Percentiles rank a stretch among this genome's conserved stretches.
phyloP scores from a whole-genome alignment of 2,797 vertebrate species.

The Gastrophryne carolinensis region DNA sequence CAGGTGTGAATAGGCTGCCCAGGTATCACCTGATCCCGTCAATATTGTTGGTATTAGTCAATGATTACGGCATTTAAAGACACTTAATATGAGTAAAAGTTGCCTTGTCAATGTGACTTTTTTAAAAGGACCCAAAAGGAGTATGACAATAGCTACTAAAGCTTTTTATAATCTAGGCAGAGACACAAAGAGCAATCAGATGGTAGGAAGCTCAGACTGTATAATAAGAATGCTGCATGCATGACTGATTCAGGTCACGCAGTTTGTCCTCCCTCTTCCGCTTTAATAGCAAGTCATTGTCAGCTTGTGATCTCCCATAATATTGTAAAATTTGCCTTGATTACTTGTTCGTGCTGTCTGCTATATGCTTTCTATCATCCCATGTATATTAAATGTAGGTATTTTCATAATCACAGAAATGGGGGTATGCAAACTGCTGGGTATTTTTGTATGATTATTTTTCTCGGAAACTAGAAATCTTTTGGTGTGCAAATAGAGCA shows the following conservation, averaged over 20 bases:
- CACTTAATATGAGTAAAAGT: too few species aligned
- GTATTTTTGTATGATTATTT: constrained; percentile 87
- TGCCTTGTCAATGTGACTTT: too few species aligned
- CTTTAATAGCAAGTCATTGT: constrained; percentile 72
- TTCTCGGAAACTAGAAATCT: constrained; percentile 69
- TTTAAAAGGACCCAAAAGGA: too few species aligned
- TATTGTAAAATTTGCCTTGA: constrained; percentile 88
- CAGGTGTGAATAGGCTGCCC: too few species aligned
- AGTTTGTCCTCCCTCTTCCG: constrained; percentile 75
- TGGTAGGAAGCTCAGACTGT: constrained; percentile 62
- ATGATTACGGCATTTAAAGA: too few species aligned
- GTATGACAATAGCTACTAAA: too few species aligned
- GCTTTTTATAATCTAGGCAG: too few species aligned
- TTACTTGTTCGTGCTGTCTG: constrained; percentile 83
- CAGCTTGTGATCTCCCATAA: constrained; percentile 81
- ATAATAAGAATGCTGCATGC: constrained; percentile 57
- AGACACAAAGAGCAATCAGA: constrained; percentile 70
- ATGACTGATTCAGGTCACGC: constrained; percentile 69
- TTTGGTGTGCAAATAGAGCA: constrained; percentile 71
- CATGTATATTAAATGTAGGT: constrained; percentile 87
- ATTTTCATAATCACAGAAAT: constrained; percentile 81
- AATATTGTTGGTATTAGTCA: too few species aligned
- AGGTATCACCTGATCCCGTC: too few species aligned
- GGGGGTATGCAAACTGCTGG: constrained; percentile 71
- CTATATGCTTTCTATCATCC: constrained; percentile 83